These are phyloP conservation scores for Carassius auratus DNA, from an alignment of 2,113 vertebrate species.

Conservation along the genomic window DNA sequence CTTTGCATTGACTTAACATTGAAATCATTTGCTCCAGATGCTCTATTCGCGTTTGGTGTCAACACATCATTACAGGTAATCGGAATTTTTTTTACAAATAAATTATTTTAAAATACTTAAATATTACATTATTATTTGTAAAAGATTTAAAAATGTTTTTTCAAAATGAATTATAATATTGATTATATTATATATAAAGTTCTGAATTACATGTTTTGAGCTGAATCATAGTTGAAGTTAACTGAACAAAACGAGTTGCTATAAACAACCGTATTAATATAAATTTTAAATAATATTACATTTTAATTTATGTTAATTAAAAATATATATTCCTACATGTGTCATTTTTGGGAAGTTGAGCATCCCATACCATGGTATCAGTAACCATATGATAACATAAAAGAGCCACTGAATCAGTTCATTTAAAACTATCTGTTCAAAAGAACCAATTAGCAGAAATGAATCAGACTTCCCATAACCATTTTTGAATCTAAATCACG, in stretches of 20 bases:
- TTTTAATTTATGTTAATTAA: too few species aligned
- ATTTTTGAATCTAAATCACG: neutral
- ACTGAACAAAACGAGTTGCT: neutral
- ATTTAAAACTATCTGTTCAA: neutral
- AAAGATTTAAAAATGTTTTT: neutral
- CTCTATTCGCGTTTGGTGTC: too few species aligned
- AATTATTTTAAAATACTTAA: neutral
- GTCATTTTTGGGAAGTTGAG: neutral
- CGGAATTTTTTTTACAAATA: too few species aligned
- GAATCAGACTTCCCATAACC: neutral
- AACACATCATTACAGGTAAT: too few species aligned
- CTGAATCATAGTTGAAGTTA: too few species aligned
- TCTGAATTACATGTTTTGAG: too few species aligned
- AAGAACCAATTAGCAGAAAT: neutral
- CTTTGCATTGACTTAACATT: too few species aligned
- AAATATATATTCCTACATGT: neutral
- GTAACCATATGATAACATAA: neutral
- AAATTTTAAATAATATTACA: neutral
- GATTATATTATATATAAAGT: neutral
- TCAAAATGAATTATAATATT: neutral
- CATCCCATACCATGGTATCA: neutral
- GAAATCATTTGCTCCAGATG: too few species aligned
- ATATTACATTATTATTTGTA: neutral
- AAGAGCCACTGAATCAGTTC: neutral
- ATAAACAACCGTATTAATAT: neutral